phyloP scores from a whole-genome alignment of 2,888 invertebrate genomes.

The Rhagophthalmus giganteus region DNA sequence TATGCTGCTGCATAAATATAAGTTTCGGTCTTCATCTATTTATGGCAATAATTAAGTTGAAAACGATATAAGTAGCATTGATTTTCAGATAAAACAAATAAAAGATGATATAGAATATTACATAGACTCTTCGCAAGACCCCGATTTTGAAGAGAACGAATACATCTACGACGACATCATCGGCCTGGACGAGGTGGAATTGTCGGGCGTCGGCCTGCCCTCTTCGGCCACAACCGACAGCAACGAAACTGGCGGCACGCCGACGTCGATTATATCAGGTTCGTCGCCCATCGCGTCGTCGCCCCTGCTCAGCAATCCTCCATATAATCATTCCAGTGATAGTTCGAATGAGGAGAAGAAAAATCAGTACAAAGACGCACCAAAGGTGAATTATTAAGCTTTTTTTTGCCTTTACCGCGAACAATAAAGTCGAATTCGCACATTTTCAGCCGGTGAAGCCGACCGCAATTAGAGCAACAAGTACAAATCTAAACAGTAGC shows the following conservation, averaged over 20 bases:
- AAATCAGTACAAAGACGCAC: slow-evolving; percentile 56
- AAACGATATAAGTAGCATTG: no score
- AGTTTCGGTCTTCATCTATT: no score
- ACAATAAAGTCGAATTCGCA: no score
- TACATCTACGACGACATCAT: slow-evolving; percentile 96
- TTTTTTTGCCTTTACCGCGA: no score
- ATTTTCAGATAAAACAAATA: slow-evolving; percentile 82
- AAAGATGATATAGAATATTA: slow-evolving; percentile 98
- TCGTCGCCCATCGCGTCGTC: slow-evolving; percentile 80
- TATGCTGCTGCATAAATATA: no score
- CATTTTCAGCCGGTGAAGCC: slow-evolving; percentile 82
- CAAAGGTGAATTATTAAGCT: slow-evolving; percentile 60
- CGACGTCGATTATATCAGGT: slow-evolving; percentile 82
- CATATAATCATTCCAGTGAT: slow-evolving; percentile 80
- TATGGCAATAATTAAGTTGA: no score
- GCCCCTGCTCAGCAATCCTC: slow-evolving; percentile 54
- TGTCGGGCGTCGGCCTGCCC: slow-evolving; percentile 77
- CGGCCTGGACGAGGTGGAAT: slow-evolving; percentile 85
- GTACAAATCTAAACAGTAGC: slow-evolving; percentile 56
- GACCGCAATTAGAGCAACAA: slow-evolving; percentile 75
- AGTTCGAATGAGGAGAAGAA: slow-evolving; percentile 75
- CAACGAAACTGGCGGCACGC: slow-evolving; percentile 80
- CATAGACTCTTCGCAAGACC: slow-evolving; percentile 92
- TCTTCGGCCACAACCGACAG: slow-evolving; percentile 83
- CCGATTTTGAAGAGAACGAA: slow-evolving; percentile 94